phyloP scores from a whole-genome alignment of 2,113 vertebrate genomes.

The Gymnobelideus leadbeateri region DNA sequence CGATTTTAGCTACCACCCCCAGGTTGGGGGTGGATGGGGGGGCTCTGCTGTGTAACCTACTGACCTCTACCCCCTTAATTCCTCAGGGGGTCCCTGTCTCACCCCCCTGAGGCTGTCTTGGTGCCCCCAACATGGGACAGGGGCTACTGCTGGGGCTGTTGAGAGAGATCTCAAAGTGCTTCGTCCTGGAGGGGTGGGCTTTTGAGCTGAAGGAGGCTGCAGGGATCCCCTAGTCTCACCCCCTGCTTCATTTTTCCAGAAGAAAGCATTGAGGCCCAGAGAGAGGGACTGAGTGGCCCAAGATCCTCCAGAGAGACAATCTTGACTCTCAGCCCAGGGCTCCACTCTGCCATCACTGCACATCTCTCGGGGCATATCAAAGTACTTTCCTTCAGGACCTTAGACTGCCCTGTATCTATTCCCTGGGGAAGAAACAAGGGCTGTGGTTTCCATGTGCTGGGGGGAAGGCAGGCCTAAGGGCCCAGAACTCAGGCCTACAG shows the following conservation, averaged over 20 bases:
- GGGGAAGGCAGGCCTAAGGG: not conserved
- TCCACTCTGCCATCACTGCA: not conserved
- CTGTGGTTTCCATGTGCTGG: not conserved
- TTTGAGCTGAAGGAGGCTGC: not conserved
- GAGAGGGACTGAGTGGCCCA: slow-evolving; percentile 33
- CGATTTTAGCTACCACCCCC: slow-evolving; percentile 62
- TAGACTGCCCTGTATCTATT: not conserved
- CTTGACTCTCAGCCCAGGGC: not conserved
- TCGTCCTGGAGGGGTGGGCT: not conserved
- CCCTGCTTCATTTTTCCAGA: not conserved
- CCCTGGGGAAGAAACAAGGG: not conserved
- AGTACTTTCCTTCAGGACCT: slow-evolving; percentile 19
- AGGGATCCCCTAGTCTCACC: accelerated
- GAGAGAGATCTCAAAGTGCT: slow-evolving; percentile 88
- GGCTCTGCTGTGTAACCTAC: not conserved
- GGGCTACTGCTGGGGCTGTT: slow-evolving; percentile 89
- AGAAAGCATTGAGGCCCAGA: not conserved
- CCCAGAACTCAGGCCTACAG: not conserved
- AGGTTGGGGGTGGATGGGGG: not conserved
- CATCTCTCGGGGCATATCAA: not conserved
- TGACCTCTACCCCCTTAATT: not conserved
- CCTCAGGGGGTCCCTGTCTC: not conserved
- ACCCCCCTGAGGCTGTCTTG: not conserved
- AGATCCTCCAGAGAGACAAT: not conserved
- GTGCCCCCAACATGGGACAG: slow-evolving; percentile 72